Evolutionary conservation across 2,888 invertebrate genomes (phyloP).

Genomic region (Subacronicta megacephala): DNA sequence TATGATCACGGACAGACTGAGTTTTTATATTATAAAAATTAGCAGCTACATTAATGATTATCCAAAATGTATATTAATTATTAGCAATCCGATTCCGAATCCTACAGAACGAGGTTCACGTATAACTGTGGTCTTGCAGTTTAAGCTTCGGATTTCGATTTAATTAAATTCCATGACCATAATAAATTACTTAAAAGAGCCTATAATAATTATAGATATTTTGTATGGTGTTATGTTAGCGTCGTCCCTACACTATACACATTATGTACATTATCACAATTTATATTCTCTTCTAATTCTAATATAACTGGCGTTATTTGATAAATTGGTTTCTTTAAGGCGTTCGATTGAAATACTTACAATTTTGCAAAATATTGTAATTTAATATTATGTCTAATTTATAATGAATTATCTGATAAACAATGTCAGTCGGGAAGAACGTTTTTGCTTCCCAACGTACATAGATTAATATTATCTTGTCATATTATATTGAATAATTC

Average conservation of each 20-base stretch:
- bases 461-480: background rate
- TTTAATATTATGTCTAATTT: conserved; percentile 2
- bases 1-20: no score
- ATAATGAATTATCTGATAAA: background rate
- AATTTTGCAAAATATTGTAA: conserved; percentile 16
- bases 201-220: conserved; percentile 6
- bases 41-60: no score
- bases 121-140: no score
- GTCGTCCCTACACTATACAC: conserved; percentile 20
- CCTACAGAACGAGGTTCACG: no score
- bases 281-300: conserved; percentile 8
- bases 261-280: conserved; percentile 35
- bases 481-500: background rate
- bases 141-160: no score
- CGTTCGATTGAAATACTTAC: conserved; percentile 4
- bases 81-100: no score
- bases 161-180: background rate
- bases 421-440: background rate
- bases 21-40: no score
- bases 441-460: no score
- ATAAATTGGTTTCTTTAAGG: conserved; percentile 21
- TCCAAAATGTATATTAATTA: no score
- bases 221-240: conserved; percentile 11
- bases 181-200: background rate
- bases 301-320: background rate